Evolutionary conservation across 2,888 invertebrate species (phyloP).

Genomic region (Fissipunctia ypsillon): DNA sequence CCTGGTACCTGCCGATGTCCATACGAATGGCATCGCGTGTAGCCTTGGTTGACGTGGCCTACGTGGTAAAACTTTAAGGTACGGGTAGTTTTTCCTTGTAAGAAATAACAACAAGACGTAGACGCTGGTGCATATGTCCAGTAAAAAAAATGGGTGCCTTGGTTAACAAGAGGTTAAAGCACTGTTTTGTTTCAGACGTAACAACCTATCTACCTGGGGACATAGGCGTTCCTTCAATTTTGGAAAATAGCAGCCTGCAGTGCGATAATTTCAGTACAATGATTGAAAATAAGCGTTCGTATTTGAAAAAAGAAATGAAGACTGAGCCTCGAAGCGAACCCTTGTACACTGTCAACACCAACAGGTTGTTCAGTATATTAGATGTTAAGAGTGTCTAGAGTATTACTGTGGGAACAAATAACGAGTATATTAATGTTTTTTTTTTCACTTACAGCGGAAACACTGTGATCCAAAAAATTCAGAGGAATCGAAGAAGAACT

Average conservation of each 20-base stretch:
- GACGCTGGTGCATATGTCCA: not conserved
- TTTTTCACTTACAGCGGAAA: constrained; percentile 76
- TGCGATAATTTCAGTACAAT: constrained; percentile 76
- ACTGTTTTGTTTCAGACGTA: constrained; percentile 70
- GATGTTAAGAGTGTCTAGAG: constrained; percentile 2
- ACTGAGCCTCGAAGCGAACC: constrained; percentile 78
- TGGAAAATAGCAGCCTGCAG: constrained; percentile 72
- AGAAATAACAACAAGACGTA: not conserved
- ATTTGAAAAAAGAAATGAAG: constrained; percentile 80
- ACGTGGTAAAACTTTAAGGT: not conserved
- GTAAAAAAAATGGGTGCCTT: not conserved
- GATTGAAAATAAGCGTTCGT: constrained; percentile 82
- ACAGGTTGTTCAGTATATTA: constrained; percentile 75
- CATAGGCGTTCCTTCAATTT: constrained; percentile 72
- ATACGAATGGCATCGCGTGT: not conserved
- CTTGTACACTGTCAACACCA: constrained; percentile 83
- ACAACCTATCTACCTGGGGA: constrained; percentile 72
- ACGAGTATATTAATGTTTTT: not conserved
- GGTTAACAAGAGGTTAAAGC: not conserved
- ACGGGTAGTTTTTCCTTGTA: not conserved
- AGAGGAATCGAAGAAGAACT: constrained; percentile 78
- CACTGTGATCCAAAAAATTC: constrained; percentile 82
- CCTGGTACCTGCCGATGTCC: not conserved
- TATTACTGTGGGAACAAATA: constrained; percentile 10
- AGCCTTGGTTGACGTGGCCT: not conserved